Conservation (phyloP, 1,140 invertebrate species). For the Liolophura sinensis region DNA sequence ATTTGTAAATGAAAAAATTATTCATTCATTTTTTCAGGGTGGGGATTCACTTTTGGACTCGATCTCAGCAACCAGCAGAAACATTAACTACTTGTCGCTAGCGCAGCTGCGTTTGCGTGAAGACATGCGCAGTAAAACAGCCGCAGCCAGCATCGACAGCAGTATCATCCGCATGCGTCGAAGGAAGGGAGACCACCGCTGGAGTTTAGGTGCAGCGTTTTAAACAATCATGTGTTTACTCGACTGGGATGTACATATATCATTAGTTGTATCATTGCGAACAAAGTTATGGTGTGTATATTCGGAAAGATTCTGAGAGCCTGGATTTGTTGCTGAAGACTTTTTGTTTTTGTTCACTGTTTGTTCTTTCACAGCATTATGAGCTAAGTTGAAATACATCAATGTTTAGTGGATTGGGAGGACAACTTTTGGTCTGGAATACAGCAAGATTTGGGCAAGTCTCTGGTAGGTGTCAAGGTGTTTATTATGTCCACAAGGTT, state of each 20-base stretch:
- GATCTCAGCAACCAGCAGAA: constrained; percentile 50
- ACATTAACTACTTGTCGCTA: constrained; percentile 51
- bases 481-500: too few species aligned
- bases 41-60: constrained; percentile 51
- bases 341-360: not conserved
- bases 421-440: too few species aligned
- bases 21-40: constrained; percentile 30
- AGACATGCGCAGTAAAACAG: constrained; percentile 51
- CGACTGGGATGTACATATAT: not conserved
- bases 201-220: constrained; percentile 50
- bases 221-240: constrained; percentile 15
- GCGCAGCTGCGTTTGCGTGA: constrained; percentile 43
- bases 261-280: not conserved
- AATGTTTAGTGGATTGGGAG: too few species aligned
- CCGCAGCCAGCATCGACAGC: constrained; percentile 40
- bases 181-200: constrained; percentile 49
- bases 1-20: not conserved
- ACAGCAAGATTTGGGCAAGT: too few species aligned
- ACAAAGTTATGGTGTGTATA: too few species aligned
- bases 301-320: too few species aligned
- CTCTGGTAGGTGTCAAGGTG: too few species aligned
- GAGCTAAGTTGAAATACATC: too few species aligned
- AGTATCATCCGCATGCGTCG: constrained; percentile 50
- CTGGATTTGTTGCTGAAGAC: not conserved
- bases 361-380: not conserved